Conservation (phyloP, 2,797 vertebrate genomes). For the Onychomys arenicola region DNA sequence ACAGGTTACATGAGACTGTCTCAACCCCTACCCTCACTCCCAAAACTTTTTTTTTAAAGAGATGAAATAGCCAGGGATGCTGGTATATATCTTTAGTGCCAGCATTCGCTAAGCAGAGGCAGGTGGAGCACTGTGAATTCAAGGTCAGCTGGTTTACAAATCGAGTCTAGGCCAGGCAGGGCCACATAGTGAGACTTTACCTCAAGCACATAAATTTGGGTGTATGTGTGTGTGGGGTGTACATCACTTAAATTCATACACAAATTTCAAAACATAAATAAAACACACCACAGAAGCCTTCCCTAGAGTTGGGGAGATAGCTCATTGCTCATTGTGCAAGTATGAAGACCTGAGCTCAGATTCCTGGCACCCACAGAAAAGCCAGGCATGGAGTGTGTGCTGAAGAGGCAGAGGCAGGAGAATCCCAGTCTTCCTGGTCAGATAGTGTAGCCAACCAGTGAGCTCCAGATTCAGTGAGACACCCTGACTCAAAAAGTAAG, state of each 20-base stretch:
- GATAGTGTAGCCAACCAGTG: neutral
- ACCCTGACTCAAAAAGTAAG: neutral
- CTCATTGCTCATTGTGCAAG: neutral
- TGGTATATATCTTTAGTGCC: neutral
- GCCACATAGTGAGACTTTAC: neutral
- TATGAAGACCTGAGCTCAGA: too few species aligned
- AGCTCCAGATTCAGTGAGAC: neutral
- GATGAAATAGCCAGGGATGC: neutral
- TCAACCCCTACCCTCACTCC: neutral
- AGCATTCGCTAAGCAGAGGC: neutral
- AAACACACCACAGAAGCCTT: constrained; percentile 26
- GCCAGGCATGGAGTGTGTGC: neutral
- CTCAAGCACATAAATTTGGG: neutral
- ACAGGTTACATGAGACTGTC: neutral
- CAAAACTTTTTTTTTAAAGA: neutral
- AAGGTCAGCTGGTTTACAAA: neutral
- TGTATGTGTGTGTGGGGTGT: neutral
- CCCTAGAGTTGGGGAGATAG: neutral
- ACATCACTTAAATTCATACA: constrained; percentile 31
- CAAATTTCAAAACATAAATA: constrained; percentile 48
- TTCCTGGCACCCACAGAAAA: neutral
- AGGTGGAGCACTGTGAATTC: neutral
- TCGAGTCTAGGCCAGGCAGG: neutral
- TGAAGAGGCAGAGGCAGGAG: neutral
- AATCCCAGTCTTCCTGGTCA: neutral